Evolutionary conservation across 2,888 invertebrate species (phyloP).

Genomic region (Patella ulyssiponensis): DNA sequence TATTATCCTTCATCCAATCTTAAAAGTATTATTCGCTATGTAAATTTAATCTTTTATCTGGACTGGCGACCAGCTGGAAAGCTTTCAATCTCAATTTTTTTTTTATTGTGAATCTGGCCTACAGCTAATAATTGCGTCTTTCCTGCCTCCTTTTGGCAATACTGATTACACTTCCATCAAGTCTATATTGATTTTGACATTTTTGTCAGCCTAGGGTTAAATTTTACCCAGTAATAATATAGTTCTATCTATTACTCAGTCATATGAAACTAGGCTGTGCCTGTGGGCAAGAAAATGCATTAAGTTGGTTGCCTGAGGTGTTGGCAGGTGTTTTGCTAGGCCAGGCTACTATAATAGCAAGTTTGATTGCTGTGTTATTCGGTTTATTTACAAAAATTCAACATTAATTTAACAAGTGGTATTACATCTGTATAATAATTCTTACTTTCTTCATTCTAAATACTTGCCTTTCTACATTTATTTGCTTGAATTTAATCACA

Average conservation of each 20-base stretch:
- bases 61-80: background rate
- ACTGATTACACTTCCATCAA: slow-evolving; percentile 45
- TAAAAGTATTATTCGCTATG: background rate
- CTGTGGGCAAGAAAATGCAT: slow-evolving; percentile 24
- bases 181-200: slow-evolving; percentile 35
- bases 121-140: slow-evolving; percentile 3
- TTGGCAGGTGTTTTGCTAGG: slow-evolving; percentile 27
- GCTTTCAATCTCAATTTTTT: slow-evolving; percentile 1
- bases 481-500: no score
- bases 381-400: no score
- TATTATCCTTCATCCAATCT: background rate
- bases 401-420: no score
- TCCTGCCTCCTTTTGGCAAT: slow-evolving; percentile 25
- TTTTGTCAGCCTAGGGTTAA: slow-evolving; percentile 18
- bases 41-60: background rate
- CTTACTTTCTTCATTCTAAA: no score
- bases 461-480: no score
- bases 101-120: slow-evolving; percentile 4
- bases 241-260: slow-evolving; percentile 24
- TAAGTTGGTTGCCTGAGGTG: slow-evolving; percentile 12
- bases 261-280: slow-evolving; percentile 21
- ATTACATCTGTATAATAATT: no score
- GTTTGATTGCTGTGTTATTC: background rate
- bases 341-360: slow-evolving; percentile 4
- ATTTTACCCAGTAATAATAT: slow-evolving; percentile 28